Conservation (phyloP, 2,797 vertebrate genomes). For the Coregonus suidteri region DNA sequence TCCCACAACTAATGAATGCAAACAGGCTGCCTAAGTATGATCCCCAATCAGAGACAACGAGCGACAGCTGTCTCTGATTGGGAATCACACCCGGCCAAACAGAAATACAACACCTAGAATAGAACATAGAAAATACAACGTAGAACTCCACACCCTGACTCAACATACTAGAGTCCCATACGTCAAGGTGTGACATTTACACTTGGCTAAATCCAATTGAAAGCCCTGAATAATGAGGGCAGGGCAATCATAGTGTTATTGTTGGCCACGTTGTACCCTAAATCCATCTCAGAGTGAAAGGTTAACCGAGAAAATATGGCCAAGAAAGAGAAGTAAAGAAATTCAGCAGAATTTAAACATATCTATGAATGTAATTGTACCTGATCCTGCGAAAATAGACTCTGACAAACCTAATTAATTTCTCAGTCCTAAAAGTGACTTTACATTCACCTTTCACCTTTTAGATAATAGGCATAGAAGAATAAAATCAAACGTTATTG, state of each 20-base stretch:
- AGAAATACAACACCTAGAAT: too few species aligned
- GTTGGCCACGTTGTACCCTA: conserved; percentile 24
- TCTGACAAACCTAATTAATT: conserved; percentile 32
- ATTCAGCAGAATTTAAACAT: conserved; percentile 30
- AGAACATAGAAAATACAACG: too few species aligned
- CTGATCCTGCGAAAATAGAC: conserved; percentile 37
- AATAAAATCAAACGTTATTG: too few species aligned
- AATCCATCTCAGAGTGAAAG: conserved; percentile 10
- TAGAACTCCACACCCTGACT: too few species aligned
- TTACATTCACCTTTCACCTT: not conserved
- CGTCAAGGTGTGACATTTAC: not conserved
- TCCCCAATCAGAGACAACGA: too few species aligned
- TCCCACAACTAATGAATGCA: too few species aligned
- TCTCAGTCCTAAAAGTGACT: conserved; percentile 14
- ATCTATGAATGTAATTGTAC: conserved; percentile 24
- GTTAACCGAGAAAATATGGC: not conserved
- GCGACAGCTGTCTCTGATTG: too few species aligned
- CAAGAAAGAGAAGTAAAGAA: not conserved
- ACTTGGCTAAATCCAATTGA: conserved; percentile 2
- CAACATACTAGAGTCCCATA: too few species aligned
- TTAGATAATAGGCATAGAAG: too few species aligned
- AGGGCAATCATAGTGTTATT: conserved; percentile 33
- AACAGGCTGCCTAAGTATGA: too few species aligned
- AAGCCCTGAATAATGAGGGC: conserved; percentile 13
- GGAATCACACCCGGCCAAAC: too few species aligned